These are phyloP conservation scores for Circaetus cinerascens DNA, from an alignment of 2,113 vertebrate species.

Conservation along the genomic window DNA sequence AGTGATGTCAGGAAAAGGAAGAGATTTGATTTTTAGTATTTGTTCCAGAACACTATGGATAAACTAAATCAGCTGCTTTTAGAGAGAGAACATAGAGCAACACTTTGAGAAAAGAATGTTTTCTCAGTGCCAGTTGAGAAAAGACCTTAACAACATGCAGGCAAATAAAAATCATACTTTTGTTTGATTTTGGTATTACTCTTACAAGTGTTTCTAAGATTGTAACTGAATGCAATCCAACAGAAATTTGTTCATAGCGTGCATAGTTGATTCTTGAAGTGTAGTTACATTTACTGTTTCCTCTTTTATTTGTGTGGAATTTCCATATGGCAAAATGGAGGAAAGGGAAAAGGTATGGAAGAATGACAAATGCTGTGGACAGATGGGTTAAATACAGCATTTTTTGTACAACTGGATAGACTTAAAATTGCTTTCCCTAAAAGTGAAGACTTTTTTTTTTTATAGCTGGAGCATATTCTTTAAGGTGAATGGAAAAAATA, in stretches of 20 bases:
- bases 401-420: not conserved
- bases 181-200: not conserved
- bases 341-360: not conserved
- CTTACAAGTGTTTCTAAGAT: not conserved
- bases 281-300: not conserved
- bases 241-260: not conserved
- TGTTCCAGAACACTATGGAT: not conserved
- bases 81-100: not conserved
- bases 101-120: not conserved
- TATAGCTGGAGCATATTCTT: not conserved
- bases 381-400: not conserved
- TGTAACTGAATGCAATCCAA: not conserved
- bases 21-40: not conserved
- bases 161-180: not conserved
- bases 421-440: not conserved
- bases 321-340: not conserved
- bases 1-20: not conserved
- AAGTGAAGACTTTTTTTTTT: not conserved
- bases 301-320: not conserved
- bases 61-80: not conserved
- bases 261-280: not conserved
- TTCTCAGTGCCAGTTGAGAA: not conserved
- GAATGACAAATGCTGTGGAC: not conserved
- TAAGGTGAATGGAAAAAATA: not conserved
- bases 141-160: not conserved